These are phyloP conservation scores for Tokudaia tokunoshimensis DNA, from an alignment of 2,797 vertebrate genomes.

Conservation along the genomic window DNA sequence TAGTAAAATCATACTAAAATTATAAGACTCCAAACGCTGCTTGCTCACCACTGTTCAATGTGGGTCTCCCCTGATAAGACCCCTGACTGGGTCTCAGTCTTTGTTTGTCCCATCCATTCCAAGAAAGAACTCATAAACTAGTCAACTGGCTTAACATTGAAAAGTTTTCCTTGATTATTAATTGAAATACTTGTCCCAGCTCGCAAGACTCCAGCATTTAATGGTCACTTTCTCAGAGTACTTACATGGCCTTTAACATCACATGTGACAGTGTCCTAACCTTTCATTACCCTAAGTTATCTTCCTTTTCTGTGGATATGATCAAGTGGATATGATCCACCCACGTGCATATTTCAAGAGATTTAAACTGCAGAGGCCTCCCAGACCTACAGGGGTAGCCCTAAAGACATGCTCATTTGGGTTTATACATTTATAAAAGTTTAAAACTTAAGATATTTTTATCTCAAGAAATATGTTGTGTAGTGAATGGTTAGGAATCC, in stretches of 20 bases:
- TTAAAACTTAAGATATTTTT: conserved; percentile 35
- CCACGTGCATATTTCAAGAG: conserved; percentile 10
- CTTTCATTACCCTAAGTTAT: background rate
- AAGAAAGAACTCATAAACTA: background rate
- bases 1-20: conserved; percentile 49
- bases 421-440: conserved; percentile 9
- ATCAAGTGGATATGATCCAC: background rate
- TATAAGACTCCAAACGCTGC: background rate
- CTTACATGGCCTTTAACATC: background rate
- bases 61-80: background rate
- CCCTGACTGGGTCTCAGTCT: background rate
- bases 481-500: background rate
- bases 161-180: conserved; percentile 10
- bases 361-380: background rate
- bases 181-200: background rate
- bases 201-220: background rate
- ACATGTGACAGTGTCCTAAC: background rate
- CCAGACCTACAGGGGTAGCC: background rate
- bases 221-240: background rate
- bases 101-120: background rate
- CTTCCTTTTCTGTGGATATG: background rate
- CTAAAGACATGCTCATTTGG: background rate
- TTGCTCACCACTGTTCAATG: background rate
- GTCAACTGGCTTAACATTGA: background rate
- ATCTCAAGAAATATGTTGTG: background rate